phyloP scores from a whole-genome alignment of 2,888 invertebrate genomes.

The Keiferia lycopersicella region DNA sequence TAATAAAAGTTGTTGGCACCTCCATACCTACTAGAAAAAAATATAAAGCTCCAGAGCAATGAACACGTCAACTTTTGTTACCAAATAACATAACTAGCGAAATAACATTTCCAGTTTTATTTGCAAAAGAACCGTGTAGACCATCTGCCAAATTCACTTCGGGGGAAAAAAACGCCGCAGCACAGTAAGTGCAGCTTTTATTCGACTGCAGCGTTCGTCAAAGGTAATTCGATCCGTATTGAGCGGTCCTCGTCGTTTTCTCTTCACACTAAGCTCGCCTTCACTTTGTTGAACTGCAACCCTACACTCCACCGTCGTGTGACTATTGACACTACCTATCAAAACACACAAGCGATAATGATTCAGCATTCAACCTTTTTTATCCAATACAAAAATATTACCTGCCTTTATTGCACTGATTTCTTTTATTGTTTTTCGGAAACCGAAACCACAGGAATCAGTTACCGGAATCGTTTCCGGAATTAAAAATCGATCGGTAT shows the following conservation, averaged over 20 bases:
- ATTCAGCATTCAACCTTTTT: slow-evolving; percentile 20
- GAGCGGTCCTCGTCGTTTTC: slow-evolving; percentile 71
- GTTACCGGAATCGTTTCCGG: slow-evolving; percentile 42
- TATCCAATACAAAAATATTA: neutral
- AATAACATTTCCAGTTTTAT: slow-evolving; percentile 3
- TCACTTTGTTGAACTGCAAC: slow-evolving; percentile 74
- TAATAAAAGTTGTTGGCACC: too few species aligned
- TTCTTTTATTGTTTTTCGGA: slow-evolving; percentile 32
- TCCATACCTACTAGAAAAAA: neutral
- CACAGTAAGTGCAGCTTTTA: slow-evolving; percentile 46
- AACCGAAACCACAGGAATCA: slow-evolving; percentile 37
- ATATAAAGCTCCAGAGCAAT: neutral
- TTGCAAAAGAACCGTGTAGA: neutral
- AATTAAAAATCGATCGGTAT: slow-evolving; percentile 54
- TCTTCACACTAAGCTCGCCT: slow-evolving; percentile 77
- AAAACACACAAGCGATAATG: slow-evolving; percentile 65
- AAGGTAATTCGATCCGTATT: slow-evolving; percentile 74
- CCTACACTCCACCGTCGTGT: slow-evolving; percentile 63
- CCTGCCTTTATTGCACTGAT: neutral
- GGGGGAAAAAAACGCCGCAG: slow-evolving; percentile 13
- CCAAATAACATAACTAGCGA: neutral
- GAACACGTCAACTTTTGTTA: slow-evolving; percentile 5
- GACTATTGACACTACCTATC: slow-evolving; percentile 78
- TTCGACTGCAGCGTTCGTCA: slow-evolving; percentile 72
- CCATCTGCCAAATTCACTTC: slow-evolving; percentile 21